These are phyloP conservation scores for Gallinago jamesoni DNA, from an alignment of 2,113 vertebrate species.

Conservation along the genomic window DNA sequence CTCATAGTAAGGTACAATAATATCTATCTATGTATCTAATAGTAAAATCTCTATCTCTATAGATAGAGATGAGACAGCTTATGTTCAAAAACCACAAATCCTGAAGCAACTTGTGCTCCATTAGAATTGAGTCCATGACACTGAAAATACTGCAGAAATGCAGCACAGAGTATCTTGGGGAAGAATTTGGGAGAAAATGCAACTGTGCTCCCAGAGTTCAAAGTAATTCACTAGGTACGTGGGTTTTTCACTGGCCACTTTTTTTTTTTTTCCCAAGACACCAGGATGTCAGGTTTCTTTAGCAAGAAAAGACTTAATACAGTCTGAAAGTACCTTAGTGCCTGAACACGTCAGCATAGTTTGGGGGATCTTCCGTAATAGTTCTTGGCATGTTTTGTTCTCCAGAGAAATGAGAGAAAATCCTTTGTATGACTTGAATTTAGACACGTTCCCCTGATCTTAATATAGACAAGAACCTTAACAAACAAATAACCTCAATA, in stretches of 20 bases:
- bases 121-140: not conserved
- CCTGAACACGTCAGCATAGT: conserved; percentile 37
- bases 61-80: not conserved
- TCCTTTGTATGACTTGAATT: not conserved
- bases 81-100: not conserved
- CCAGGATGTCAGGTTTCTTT: conserved; percentile 57
- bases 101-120: not conserved
- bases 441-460: not conserved
- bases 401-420: conserved; percentile 14
- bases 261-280: not conserved
- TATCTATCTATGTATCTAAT: not conserved
- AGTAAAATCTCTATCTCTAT: too few relatives aligned
- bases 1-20: not conserved
- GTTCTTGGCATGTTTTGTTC: conserved; percentile 54
- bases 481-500: not conserved
- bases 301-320: conserved; percentile 28
- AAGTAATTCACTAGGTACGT: not conserved
- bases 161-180: not conserved
- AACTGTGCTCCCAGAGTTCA: not conserved
- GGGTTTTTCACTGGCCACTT: not conserved
- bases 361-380: conserved; percentile 35
- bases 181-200: not conserved
- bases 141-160: not conserved
- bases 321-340: conserved; percentile 44
- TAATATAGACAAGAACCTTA: not conserved